Evolutionary conservation across 2,797 vertebrate species (phyloP).

Genomic region (Orientallactaga sibirica): DNA sequence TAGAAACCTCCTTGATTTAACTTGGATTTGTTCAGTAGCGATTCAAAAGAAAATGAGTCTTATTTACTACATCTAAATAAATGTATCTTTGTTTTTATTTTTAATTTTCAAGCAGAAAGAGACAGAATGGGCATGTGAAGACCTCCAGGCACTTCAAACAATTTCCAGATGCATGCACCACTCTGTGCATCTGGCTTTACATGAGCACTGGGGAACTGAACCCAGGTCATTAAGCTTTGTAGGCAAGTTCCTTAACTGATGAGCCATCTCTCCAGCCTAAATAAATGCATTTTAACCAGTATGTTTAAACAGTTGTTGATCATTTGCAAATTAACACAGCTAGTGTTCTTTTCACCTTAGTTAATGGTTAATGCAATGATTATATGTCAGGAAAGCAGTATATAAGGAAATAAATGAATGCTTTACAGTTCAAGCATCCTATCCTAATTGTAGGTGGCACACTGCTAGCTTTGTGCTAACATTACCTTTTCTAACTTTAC

Average conservation of each 20-base stretch:
- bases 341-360: slow-evolving; percentile 15
- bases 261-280: too few relatives aligned
- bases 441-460: neutral
- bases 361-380: slow-evolving; percentile 45
- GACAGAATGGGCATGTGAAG: too few relatives aligned
- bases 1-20: neutral
- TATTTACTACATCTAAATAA: neutral
- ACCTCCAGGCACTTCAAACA: too few relatives aligned
- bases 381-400: slow-evolving; percentile 32
- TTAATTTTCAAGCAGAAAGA: too few relatives aligned
- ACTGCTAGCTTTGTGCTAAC: neutral
- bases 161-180: too few relatives aligned
- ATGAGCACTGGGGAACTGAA: too few relatives aligned
- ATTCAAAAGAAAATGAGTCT: neutral
- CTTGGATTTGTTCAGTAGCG: neutral
- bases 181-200: too few relatives aligned
- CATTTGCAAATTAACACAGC: slow-evolving; percentile 57
- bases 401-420: neutral
- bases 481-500: slow-evolving; percentile 36
- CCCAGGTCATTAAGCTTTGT: too few relatives aligned
- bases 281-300: neutral
- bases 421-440: neutral
- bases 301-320: neutral
- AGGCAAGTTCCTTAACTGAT: too few relatives aligned
- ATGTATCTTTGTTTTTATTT: too few relatives aligned